A percentile compares a stretch with the other conserved stretches of the same genome.
These are phyloP conservation scores for Linurgus olivaceus DNA, from an alignment of 2,797 vertebrate genomes.

Conservation along the genomic window DNA sequence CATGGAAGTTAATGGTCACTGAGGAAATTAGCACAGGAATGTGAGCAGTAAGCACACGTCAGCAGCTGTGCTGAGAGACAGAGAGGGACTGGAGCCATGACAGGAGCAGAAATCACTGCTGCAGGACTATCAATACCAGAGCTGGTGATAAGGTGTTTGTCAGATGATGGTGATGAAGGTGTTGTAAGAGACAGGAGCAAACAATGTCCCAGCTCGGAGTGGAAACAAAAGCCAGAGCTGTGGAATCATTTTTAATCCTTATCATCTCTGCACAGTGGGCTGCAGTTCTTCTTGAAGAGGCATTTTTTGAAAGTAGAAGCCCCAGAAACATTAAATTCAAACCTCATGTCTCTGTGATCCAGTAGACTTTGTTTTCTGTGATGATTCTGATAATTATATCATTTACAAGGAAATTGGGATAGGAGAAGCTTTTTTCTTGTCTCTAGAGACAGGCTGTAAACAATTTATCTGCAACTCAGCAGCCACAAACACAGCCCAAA, in stretches of 20 bases:
- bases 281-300: not conserved
- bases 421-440: not conserved
- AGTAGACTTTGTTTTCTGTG: not conserved
- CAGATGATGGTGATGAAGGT: not conserved
- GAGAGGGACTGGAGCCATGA: not conserved
- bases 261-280: not conserved
- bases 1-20: not conserved
- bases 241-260: not conserved
- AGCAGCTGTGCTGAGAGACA: not conserved
- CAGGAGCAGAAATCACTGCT: not conserved
- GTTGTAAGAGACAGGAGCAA: not conserved
- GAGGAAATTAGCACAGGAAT: not conserved
- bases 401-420: not conserved
- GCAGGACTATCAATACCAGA: not conserved
- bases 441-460: not conserved
- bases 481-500: not conserved
- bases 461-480: not conserved
- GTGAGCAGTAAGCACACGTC: rapidly evolving
- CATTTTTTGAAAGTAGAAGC: not conserved
- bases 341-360: not conserved
- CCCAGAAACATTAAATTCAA: not conserved
- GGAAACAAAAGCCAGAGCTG: not conserved
- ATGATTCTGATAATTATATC: not conserved
- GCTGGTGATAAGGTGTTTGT: not conserved
- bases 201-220: not conserved